A percentile compares a stretch with the other conserved stretches of the same genome.
Evolutionary conservation across 2,797 vertebrate genomes (phyloP).

Genomic region (Dendrocincla fuliginosa): DNA sequence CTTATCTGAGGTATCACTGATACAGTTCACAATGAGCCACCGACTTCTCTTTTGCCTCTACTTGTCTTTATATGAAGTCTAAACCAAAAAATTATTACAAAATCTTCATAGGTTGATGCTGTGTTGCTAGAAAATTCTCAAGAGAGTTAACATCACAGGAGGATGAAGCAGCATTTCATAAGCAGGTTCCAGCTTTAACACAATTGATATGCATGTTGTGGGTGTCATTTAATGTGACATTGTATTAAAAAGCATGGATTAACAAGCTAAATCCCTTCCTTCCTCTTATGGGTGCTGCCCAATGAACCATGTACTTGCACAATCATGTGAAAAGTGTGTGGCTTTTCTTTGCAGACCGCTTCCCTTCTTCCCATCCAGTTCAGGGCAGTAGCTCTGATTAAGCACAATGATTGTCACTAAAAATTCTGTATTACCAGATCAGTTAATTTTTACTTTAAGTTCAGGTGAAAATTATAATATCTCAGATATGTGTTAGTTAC

Average conservation of each 20-base stretch:
- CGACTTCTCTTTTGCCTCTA: neutral
- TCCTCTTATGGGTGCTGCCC: conserved; percentile 43
- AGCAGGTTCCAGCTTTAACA: neutral
- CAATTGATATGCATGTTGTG: neutral
- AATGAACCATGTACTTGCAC: conserved; percentile 14
- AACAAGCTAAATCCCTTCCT: conserved; percentile 60
- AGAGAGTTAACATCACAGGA: neutral
- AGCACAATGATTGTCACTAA: neutral
- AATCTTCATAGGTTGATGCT: neutral
- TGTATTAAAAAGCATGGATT: conserved; percentile 36
- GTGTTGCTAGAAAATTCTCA: neutral
- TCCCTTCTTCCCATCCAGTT: neutral
- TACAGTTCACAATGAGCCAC: neutral
- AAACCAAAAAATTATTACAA: neutral
- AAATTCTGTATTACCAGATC: neutral
- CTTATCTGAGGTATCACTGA: neutral
- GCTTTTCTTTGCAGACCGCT: neutral
- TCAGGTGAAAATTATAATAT: neutral
- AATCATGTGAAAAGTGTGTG: neutral
- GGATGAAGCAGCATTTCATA: neutral
- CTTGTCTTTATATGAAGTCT: neutral
- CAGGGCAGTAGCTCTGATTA: neutral
- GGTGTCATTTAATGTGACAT: conserved; percentile 40
- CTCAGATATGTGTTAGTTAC: neutral
- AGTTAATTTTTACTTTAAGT: neutral